A percentile compares a stretch with the other conserved stretches of the same genome.
Evolutionary conservation across 2,888 invertebrate genomes (phyloP).

Genomic region (Priocnemis perturbator): DNA sequence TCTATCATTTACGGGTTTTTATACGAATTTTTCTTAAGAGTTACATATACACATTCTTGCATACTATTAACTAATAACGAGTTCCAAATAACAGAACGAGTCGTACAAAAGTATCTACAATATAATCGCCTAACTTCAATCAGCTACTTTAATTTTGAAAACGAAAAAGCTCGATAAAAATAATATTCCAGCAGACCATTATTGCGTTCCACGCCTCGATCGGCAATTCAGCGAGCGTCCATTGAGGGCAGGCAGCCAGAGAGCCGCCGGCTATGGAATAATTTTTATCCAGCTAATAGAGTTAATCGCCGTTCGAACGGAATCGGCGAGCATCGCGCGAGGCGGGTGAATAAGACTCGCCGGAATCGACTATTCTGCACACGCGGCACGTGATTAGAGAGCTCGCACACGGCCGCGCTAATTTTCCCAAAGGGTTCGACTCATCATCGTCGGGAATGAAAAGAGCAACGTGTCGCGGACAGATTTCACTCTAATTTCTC

Average conservation of each 20-base stretch:
- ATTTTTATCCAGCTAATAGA: constrained; percentile 54
- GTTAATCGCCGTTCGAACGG: constrained; percentile 46
- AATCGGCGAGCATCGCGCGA: constrained; percentile 13
- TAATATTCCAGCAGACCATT: too few species aligned
- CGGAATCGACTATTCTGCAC: constrained; percentile 35
- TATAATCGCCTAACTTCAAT: too few species aligned
- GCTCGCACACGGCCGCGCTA: constrained; percentile 13
- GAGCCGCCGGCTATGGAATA: constrained; percentile 39
- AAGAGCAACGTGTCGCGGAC: too few species aligned
- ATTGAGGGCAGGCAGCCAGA: constrained; percentile 13
- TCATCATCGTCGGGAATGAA: background rate
- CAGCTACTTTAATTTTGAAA: too few species aligned
- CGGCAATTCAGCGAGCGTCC: constrained; percentile 40
- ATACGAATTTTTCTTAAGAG: too few species aligned
- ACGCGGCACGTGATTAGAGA: constrained; percentile 27
- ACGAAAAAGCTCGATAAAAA: too few species aligned
- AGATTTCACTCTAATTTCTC: too few species aligned
- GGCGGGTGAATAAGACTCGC: constrained; percentile 42
- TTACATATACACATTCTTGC: too few species aligned
- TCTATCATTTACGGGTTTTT: too few species aligned
- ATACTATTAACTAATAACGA: too few species aligned
- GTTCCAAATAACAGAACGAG: too few species aligned
- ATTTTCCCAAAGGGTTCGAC: constrained; percentile 12
- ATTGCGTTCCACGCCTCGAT: background rate
- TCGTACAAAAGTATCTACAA: too few species aligned